Conservation (phyloP, 2,888 invertebrate species). For the Synergus laeviventris region DNA sequence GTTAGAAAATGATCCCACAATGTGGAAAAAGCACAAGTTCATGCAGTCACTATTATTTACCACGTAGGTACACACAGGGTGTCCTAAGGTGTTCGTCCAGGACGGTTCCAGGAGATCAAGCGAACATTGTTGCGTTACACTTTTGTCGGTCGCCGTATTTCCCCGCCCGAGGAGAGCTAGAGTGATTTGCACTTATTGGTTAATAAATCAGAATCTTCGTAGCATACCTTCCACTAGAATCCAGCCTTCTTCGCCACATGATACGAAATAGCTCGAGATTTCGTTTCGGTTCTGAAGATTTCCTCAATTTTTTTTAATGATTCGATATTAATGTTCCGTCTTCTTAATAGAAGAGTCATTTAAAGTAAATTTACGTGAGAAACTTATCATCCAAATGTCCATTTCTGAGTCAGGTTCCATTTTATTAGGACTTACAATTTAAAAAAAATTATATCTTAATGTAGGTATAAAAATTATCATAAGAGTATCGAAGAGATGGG, state of each 20-base stretch:
- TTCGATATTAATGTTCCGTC: neutral
- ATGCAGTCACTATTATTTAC: constrained; percentile 71
- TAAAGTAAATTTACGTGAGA: neutral
- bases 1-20: constrained; percentile 57
- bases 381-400: neutral
- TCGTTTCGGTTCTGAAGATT: constrained; percentile 12
- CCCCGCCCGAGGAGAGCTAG: constrained; percentile 57
- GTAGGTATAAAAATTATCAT: too few species aligned
- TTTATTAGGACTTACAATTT: neutral
- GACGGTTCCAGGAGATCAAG: constrained; percentile 64
- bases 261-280: constrained; percentile 31
- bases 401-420: neutral
- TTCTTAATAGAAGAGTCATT: neutral
- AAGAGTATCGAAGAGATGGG: too few species aligned
- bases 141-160: constrained; percentile 60
- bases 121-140: constrained; percentile 67
- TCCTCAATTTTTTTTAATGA: constrained; percentile 7
- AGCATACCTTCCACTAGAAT: constrained; percentile 40
- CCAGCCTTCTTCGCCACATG: constrained; percentile 42
- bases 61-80: constrained; percentile 54
- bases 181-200: constrained; percentile 71
- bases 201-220: constrained; percentile 68
- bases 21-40: constrained; percentile 71
- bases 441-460: too few species aligned
- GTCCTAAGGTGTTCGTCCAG: constrained; percentile 56